These are phyloP conservation scores for Psilopsiagon aymara DNA, from an alignment of 2,113 vertebrate species.

Conservation along the genomic window DNA sequence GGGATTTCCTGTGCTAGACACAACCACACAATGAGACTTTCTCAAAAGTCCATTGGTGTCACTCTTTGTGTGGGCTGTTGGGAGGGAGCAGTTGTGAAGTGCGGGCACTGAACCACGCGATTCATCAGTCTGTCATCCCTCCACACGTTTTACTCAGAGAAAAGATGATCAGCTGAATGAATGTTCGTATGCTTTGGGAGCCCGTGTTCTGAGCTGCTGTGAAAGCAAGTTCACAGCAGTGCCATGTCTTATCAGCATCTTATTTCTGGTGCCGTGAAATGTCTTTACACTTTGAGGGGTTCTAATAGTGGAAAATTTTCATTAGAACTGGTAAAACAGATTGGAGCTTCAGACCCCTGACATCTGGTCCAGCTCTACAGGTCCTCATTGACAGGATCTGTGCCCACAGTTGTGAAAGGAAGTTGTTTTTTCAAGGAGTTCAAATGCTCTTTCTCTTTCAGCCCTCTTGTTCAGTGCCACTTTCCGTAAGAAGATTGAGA, in stretches of 20 bases:
- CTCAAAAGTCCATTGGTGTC: not conserved
- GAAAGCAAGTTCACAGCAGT: not conserved
- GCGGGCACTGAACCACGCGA: not conserved
- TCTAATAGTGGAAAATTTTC: not conserved
- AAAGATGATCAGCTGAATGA: not conserved
- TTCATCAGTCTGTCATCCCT: not conserved
- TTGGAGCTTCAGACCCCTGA: not conserved
- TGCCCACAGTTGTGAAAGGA: not conserved
- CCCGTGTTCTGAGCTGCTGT: not conserved
- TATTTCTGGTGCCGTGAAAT: not conserved
- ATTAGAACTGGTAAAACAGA: not conserved
- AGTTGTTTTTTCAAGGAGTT: not conserved
- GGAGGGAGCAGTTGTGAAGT: not conserved
- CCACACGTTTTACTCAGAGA: not conserved
- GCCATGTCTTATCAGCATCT: fast-evolving
- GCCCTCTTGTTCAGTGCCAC: conserved; percentile 97
- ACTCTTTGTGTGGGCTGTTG: not conserved
- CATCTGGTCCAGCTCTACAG: not conserved
- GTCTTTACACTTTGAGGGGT: not conserved
- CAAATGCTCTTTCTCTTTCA: conserved; percentile 64
- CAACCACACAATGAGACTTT: not conserved
- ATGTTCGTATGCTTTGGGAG: not conserved
- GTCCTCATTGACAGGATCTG: not conserved
- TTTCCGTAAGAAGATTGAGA: conserved; percentile 98
- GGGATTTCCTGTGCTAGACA: not conserved